Evolutionary conservation across 2,797 vertebrate genomes (phyloP), one percentile per base, ranked within the genome.

Genomic region (Epinephelus coioides): DNA sequence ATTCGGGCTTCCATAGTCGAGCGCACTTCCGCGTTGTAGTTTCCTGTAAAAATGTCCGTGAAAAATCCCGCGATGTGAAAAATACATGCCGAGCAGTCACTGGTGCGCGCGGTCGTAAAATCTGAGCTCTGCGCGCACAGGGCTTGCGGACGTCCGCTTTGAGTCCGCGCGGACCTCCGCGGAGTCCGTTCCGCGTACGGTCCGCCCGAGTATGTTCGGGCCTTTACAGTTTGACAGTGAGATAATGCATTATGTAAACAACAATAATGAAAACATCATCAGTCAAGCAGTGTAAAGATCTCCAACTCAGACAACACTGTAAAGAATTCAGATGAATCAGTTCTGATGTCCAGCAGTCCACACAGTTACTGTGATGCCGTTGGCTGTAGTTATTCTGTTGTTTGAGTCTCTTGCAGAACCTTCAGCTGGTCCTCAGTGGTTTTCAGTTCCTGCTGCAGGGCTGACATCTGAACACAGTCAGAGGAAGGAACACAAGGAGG

Each of bases 371-470:
- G 6, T 5, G 1, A 25, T 8, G 6, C 21, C 54, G 1, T 4
- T 71, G 17, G 60, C 38, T 60, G 49, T 10, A 56, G 44, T 79
- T 53, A 82, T 38, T 74, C 23, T 81, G 34, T 17, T 66, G 50
- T 62, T 47, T 69, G 60, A 19, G 51, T 70, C 62, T 81, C 43
- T 30, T 89, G 76, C 68, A 95, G 79, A 54, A 78, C 43, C 15
- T 60, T 71, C 56, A 96, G 88, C 76, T 95, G 94, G 1, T 94
- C 91, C 69, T 95, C 93, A 6, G 91, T 92, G 63, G 76, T 92
- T 81, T 88, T 88, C 77, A 96, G 44, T 7, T 96, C 94, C 69
- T 91, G 86, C 83, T 94, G 84, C 88, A 95, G 27, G 14, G 91
- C 88, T 15, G 84, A 88, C 69, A 94, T 88, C 96, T 96, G 78